A percentile compares a stretch with the other conserved stretches of the same genome.
These are phyloP conservation scores for Zaprionus davidi DNA, from an alignment of 1,140 invertebrate species.

Conservation along the genomic window DNA sequence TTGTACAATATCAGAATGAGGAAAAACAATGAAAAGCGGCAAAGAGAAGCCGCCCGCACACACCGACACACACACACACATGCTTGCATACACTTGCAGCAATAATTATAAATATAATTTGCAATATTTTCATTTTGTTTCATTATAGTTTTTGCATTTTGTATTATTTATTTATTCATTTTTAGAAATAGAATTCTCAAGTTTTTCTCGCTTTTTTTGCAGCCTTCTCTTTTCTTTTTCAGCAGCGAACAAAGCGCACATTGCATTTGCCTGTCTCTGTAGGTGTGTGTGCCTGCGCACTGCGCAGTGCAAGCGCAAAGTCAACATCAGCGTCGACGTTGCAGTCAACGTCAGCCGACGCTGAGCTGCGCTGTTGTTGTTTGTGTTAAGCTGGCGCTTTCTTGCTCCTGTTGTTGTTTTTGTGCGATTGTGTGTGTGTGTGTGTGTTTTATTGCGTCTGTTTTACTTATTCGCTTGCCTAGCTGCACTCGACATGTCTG, in stretches of 20 bases:
- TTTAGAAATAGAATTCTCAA: slow-evolving; percentile 36
- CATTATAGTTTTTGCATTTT: slow-evolving; percentile 5
- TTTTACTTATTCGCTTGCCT: slow-evolving; percentile 58
- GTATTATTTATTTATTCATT: slow-evolving; percentile 28
- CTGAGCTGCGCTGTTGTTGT: slow-evolving; percentile 49
- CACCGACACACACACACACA: neutral
- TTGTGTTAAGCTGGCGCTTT: slow-evolving; percentile 43
- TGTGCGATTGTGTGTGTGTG: neutral
- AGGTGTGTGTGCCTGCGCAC: slow-evolving; percentile 67
- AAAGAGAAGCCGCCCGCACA: neutral
- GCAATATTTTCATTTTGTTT: neutral
- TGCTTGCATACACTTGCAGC: neutral
- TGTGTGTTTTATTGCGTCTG: slow-evolving; percentile 21
- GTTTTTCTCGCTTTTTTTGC: slow-evolving; percentile 41
- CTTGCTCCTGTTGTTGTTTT: slow-evolving; percentile 32
- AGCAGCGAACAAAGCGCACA: slow-evolving; percentile 67
- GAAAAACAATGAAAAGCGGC: slow-evolving; percentile 1
- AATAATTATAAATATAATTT: neutral
- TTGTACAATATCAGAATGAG: slow-evolving; percentile 13
- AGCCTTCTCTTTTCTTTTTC: slow-evolving; percentile 6
- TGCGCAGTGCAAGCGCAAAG: slow-evolving; percentile 65
- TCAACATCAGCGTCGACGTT: slow-evolving; percentile 10
- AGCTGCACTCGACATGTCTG: slow-evolving; percentile 35
- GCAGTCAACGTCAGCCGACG: slow-evolving; percentile 22
- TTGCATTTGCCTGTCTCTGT: slow-evolving; percentile 25